Evolutionary conservation across 2,797 vertebrate genomes (phyloP), one percentile per base, ranked within the genome.

Genomic region (Anas bahamensis): DNA sequence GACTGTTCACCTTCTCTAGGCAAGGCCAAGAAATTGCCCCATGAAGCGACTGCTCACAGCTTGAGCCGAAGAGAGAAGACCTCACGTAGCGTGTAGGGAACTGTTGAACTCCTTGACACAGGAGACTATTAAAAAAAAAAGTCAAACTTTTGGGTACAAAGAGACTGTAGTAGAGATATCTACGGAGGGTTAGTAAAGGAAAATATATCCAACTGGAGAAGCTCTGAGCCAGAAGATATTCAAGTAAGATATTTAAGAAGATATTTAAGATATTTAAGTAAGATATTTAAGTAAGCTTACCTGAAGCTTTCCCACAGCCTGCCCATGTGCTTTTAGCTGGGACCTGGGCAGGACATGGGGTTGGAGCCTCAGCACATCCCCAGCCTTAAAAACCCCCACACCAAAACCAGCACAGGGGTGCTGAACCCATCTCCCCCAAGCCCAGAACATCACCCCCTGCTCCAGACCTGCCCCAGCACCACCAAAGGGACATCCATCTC

Each of bases 401-500:
- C 13, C 18, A 55, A 11, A 11, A 9, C 11, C 33, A 74, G 56
- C 39, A 42, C 19, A 68, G 21, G 18, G 9, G 21, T 48, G 10
- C 17, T 44, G n/a, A 42, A 10, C 23, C 28, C 14, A 1, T 22
- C 26, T 21, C 14, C 26, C 46, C 35, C 11, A 37, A 33, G 41
- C 16, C 8, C 5, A 75, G 4, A 31, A 31, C 74, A 83, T 74
- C 44, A 48, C 1, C 9, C 2, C 6, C 19, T 52, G 15, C 44
- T 55, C 22, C 57, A 42, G 21, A 4, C 13, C 12, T 64, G 4
- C 29, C 33, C 26, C 42, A 78, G 18, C 33, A 35, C 59, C 44
- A 37, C 16, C 24, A 35, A 44, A 17, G 5, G 10, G 29, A 5
- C 31, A 33, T 4, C 13, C 4, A 11, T 5, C 11, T 3, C 1